phyloP scores from a whole-genome alignment of 1,140 invertebrate species.

The Bilobella aurantiaca region DNA sequence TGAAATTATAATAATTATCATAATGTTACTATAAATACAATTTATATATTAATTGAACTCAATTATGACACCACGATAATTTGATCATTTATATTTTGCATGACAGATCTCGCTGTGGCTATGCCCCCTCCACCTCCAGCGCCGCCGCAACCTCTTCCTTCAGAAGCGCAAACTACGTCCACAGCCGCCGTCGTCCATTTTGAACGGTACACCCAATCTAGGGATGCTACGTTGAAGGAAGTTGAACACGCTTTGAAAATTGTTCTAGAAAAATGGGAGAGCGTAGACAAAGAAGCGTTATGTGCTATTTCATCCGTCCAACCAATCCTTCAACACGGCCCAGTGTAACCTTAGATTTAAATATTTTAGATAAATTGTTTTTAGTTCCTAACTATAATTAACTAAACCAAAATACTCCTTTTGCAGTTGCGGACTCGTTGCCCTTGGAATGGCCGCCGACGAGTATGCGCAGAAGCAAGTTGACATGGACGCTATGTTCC shows the following conservation, averaged over 20 bases:
- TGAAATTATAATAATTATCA: no score
- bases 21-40: no score
- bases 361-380: conserved; percentile 15
- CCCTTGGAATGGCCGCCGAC: conserved; percentile 56
- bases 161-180: no score
- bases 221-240: not conserved
- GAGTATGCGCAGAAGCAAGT: not conserved
- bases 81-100: not conserved
- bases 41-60: no score
- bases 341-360: conserved; percentile 10
- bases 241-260: not conserved
- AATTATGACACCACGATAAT: no score
- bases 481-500: conserved; percentile 1
- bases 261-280: not conserved
- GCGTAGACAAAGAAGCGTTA: no score
- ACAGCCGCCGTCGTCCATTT: no score
- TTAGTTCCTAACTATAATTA: conserved; percentile 35
- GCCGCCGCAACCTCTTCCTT: not conserved
- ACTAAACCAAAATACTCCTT: no score
- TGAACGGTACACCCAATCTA: not conserved
- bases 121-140: not conserved
- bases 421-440: conserved; percentile 66
- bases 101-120: not conserved
- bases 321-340: conserved; percentile 13
- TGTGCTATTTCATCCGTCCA: not conserved